phyloP scores from a whole-genome alignment of 2,113 vertebrate species.

The Passer domesticus region DNA sequence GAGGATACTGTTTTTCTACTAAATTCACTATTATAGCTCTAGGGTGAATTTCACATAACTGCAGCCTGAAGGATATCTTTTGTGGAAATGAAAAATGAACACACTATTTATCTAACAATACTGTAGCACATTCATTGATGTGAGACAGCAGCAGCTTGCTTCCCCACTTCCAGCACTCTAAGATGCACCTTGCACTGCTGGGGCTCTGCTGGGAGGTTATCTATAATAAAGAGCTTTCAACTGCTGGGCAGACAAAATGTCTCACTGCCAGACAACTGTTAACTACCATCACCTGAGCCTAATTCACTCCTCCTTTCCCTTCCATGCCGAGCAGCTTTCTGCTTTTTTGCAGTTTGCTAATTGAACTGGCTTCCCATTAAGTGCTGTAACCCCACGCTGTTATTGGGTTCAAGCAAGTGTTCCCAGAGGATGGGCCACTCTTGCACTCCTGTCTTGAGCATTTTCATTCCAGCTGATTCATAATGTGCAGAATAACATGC shows the following conservation, averaged over 20 bases:
- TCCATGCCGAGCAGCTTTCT: conserved; percentile 64
- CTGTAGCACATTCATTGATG: conserved; percentile 32
- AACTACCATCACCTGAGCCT: conserved; percentile 73
- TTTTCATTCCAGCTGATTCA: conserved; percentile 12
- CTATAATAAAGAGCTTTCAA: conserved; percentile 63
- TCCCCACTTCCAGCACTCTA: background rate
- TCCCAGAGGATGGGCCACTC: conserved; percentile 73
- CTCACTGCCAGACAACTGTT: conserved; percentile 76
- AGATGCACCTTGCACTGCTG: conserved; percentile 20
- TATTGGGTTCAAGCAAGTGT: conserved; percentile 68
- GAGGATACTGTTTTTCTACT: conserved; percentile 12
- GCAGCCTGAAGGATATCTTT: conserved; percentile 51
- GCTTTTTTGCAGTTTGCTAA: conserved; percentile 74
- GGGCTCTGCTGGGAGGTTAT: conserved; percentile 37
- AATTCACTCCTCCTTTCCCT: conserved; percentile 68
- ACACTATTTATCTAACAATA: conserved; percentile 52
- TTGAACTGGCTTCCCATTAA: conserved; percentile 83
- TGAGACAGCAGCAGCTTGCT: background rate
- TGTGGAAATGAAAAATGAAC: conserved; percentile 67
- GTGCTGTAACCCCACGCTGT: conserved; percentile 74
- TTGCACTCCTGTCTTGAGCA: conserved; percentile 24
- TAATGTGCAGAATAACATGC: background rate
- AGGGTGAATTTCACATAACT: conserved; percentile 42
- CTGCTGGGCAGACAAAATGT: conserved; percentile 58
- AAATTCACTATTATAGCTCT: conserved; percentile 34